These are phyloP conservation scores for Cephalopachus bancanus DNA, from an alignment of 2,797 vertebrate genomes.

Conservation along the genomic window DNA sequence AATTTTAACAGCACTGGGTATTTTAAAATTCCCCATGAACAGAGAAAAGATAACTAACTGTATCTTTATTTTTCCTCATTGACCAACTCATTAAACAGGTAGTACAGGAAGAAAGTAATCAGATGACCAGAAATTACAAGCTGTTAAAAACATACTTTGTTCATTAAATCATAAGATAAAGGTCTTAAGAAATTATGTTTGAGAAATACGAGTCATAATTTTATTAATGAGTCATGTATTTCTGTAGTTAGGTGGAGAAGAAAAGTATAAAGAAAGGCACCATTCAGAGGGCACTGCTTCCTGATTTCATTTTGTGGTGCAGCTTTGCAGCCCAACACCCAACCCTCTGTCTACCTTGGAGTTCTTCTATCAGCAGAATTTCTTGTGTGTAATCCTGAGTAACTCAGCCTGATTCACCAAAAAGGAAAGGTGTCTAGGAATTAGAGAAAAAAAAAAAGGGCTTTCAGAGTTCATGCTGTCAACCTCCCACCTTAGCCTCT, in stretches of 20 bases:
- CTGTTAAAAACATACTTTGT: neutral
- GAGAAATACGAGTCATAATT: neutral
- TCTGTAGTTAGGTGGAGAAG: neutral
- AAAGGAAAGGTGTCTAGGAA: neutral
- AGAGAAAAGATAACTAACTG: neutral
- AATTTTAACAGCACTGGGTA: neutral
- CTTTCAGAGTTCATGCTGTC: neutral
- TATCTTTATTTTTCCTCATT: neutral
- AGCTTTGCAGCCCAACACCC: neutral
- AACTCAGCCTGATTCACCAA: neutral
- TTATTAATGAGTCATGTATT: constrained; percentile 32
- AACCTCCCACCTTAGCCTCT: neutral
- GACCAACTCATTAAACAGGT: constrained; percentile 43
- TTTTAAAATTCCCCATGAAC: neutral
- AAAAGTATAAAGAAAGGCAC: neutral
- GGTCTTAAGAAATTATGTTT: constrained; percentile 25
- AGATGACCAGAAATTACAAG: neutral
- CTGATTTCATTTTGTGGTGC: neutral
- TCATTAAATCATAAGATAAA: constrained; percentile 36
- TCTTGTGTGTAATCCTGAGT: neutral
- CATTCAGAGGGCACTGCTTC: neutral
- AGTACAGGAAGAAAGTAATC: constrained; percentile 13
- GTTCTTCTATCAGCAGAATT: constrained; percentile 35
- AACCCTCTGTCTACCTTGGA: neutral
- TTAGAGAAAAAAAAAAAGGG: neutral